phyloP scores from a whole-genome alignment of 2,888 invertebrate genomes.

The Apotomis capreana region DNA sequence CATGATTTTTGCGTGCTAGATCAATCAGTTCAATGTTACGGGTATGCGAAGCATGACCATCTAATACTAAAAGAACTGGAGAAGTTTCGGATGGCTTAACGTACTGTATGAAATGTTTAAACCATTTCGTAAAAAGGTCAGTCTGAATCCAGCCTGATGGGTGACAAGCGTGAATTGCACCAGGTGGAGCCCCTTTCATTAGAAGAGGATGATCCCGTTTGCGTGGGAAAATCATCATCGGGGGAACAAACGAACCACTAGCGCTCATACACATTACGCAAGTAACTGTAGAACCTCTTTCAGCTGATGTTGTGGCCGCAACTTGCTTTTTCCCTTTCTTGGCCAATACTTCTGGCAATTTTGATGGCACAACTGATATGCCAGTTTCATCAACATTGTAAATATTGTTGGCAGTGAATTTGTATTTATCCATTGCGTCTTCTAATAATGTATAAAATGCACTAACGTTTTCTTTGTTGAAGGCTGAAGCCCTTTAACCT shows the following conservation, averaged over 20 bases:
- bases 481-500: neutral
- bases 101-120: too few relatives aligned
- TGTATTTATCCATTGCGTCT: neutral
- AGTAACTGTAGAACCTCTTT: conserved; percentile 4
- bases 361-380: neutral
- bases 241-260: neutral
- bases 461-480: neutral
- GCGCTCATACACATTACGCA: neutral
- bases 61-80: neutral
- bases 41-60: neutral
- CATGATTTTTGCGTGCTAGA: conserved; percentile 1
- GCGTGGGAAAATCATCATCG: neutral
- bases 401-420: neutral
- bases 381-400: conserved; percentile 6
- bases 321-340: neutral
- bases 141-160: too few relatives aligned
- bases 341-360: neutral
- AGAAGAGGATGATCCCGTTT: neutral
- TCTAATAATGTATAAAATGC: neutral
- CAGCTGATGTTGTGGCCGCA: neutral
- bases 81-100: too few relatives aligned
- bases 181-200: conserved; percentile 3
- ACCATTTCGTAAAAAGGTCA: too few relatives aligned
- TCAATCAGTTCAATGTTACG: conserved; percentile 1
- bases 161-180: neutral